These are phyloP conservation scores for Meloidogyne chitwoodi DNA, from an alignment of 1,140 invertebrate genomes.

Conservation along the genomic window DNA sequence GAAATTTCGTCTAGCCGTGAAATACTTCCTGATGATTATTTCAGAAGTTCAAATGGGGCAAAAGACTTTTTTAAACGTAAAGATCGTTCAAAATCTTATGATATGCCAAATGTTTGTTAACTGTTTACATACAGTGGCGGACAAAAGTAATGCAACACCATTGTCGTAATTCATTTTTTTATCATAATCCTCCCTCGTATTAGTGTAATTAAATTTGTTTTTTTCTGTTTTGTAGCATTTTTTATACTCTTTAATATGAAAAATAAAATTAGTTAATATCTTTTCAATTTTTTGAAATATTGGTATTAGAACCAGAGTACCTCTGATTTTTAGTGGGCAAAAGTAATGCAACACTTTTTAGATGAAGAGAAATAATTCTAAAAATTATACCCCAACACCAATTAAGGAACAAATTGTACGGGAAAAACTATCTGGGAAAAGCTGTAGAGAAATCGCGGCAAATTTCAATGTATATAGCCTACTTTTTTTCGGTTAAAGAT, in stretches of 20 bases:
- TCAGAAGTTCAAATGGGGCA: conserved; percentile 19
- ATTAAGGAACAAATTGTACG: conserved; percentile 1
- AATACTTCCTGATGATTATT: conserved; percentile 15
- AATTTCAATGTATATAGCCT: not conserved
- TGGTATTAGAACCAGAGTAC: not conserved
- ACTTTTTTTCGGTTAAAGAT: no score
- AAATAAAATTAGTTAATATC: not conserved
- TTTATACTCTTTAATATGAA: not conserved
- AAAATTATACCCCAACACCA: not conserved
- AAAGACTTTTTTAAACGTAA: conserved; percentile 27
- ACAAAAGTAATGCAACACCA: no score
- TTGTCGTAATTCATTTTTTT: no score
- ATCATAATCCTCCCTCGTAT: no score
- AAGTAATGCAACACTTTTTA: no score
- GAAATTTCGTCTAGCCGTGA: not conserved
- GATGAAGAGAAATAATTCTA: no score
- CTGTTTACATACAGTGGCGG: not conserved
- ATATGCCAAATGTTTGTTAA: conserved; percentile 14
- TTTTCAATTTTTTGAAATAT: not conserved
- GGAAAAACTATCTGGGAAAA: not conserved
- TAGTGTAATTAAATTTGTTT: no score
- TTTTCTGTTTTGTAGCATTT: no score
- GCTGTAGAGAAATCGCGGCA: not conserved
- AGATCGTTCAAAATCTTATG: conserved; percentile 27
- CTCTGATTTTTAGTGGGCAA: no score